Evolutionary conservation across 2,888 invertebrate genomes (phyloP).

Genomic region (Petrolisthes manimaculis): DNA sequence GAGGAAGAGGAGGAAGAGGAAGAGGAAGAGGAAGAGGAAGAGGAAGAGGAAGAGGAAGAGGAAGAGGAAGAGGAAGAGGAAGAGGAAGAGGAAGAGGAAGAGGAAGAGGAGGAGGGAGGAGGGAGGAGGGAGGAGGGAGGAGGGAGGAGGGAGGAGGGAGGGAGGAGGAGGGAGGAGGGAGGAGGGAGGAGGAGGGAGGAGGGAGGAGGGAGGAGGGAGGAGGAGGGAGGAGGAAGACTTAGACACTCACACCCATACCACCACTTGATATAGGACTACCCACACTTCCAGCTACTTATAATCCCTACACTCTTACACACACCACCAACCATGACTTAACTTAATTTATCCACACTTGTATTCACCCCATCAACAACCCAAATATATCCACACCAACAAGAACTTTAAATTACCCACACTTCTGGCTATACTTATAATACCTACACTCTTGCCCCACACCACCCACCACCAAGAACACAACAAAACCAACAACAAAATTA

Average conservation of each 20-base stretch:
- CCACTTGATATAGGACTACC: background rate
- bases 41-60: conserved; percentile 6
- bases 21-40: conserved; percentile 20
- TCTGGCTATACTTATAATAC: no score
- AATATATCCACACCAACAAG: no score
- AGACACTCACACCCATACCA: background rate
- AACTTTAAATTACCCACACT: no score
- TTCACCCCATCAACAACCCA: no score
- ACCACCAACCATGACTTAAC: no score
- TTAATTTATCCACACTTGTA: no score
- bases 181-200: background rate
- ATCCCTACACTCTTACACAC: no score
- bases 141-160: background rate
- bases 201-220: background rate
- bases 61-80: background rate
- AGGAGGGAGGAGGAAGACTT: background rate
- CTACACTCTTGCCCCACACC: no score
- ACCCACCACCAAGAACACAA: no score
- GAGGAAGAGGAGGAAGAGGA: background rate
- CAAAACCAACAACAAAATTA: no score
- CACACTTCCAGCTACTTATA: background rate
- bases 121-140: background rate
- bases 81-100: conserved; percentile 6
- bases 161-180: background rate
- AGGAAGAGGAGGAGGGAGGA: background rate